Percentiles rank a stretch among this genome's conserved stretches.
Conservation (phyloP, 2,113 vertebrate genomes). For the Atherinomorus stipes region DNA sequence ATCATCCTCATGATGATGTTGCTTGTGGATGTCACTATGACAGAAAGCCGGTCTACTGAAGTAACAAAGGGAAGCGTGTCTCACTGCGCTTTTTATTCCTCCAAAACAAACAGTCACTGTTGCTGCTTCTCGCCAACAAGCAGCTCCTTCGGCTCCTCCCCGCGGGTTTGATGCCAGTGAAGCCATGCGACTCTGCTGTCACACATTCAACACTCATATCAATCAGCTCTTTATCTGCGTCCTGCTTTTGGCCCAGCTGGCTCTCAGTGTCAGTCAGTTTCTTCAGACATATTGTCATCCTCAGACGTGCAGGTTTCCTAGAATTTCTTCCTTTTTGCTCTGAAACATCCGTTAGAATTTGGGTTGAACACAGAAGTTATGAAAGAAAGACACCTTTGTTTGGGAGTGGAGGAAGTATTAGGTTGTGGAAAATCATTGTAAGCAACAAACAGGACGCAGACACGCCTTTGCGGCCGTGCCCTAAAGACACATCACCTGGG, state of each 20-base stretch:
- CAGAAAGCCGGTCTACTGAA: conserved; percentile 28
- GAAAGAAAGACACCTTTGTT: neutral
- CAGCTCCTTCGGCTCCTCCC: conserved; percentile 42
- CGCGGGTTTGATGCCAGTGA: conserved; percentile 57
- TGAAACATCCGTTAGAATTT: neutral
- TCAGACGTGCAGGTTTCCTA: conserved; percentile 12
- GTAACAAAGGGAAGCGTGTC: conserved; percentile 55
- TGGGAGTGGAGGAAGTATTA: conserved; percentile 17
- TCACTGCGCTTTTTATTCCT: conserved; percentile 38
- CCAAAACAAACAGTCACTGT: conserved; percentile 69
- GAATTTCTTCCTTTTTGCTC: neutral
- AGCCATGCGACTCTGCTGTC: conserved; percentile 58
- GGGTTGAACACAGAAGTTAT: neutral
- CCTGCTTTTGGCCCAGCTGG: conserved; percentile 1
- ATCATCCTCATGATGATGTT: conserved; percentile 16
- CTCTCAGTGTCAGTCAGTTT: conserved; percentile 30
- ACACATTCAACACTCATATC: conserved; percentile 45
- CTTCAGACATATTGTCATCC: conserved; percentile 27
- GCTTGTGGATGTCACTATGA: conserved; percentile 30
- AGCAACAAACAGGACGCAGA: neutral
- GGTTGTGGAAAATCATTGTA: conserved; percentile 16
- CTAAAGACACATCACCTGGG: conserved; percentile 26
- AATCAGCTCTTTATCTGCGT: conserved; percentile 62
- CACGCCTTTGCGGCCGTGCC: conserved; percentile 34
- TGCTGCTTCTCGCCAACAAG: conserved; percentile 43